These are phyloP conservation scores for Xanthorhoe designata DNA, from an alignment of 2,888 invertebrate species.

Conservation along the genomic window DNA sequence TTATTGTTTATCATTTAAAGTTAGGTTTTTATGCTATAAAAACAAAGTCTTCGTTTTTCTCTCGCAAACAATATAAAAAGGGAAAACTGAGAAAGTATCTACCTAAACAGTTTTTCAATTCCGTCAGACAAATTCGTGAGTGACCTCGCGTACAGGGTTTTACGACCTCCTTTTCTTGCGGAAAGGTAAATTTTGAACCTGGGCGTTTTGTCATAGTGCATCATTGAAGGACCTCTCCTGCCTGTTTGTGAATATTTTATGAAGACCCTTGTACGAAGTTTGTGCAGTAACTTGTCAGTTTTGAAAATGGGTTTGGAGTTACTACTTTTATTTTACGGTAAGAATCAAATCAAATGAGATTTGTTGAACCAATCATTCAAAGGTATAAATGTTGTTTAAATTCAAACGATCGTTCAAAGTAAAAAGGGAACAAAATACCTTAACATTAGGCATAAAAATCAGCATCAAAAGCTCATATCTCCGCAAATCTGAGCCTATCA, in stretches of 20 bases:
- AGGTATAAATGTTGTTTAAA: not conserved
- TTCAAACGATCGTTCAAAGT: conserved; percentile 6
- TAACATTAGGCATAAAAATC: conserved; percentile 15
- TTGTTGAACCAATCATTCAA: not conserved
- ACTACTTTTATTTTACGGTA: not conserved
- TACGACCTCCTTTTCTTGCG: conserved; percentile 68
- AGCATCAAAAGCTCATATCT: conserved; percentile 48
- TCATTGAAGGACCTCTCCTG: conserved; percentile 56
- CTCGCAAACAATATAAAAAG: not conserved
- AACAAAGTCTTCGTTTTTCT: no score
- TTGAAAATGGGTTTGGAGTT: not conserved
- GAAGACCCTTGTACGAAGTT: not conserved
- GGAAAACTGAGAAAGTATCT: not conserved
- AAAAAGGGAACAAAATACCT: conserved; percentile 11
- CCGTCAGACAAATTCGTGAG: conserved; percentile 60
- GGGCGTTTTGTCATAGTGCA: conserved; percentile 70
- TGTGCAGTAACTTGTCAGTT: not conserved
- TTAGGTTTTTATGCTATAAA: no score
- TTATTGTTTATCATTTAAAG: no score
- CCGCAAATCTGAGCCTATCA: conserved; percentile 63
- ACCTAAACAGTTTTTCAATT: conserved; percentile 66
- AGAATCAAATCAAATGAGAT: not conserved
- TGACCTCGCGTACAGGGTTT: conserved; percentile 69
- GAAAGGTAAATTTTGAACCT: conserved; percentile 71
- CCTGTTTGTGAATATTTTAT: conserved; percentile 39